These are phyloP conservation scores for Caradrina clavipalpis DNA, from an alignment of 2,888 invertebrate genomes.

Conservation along the genomic window DNA sequence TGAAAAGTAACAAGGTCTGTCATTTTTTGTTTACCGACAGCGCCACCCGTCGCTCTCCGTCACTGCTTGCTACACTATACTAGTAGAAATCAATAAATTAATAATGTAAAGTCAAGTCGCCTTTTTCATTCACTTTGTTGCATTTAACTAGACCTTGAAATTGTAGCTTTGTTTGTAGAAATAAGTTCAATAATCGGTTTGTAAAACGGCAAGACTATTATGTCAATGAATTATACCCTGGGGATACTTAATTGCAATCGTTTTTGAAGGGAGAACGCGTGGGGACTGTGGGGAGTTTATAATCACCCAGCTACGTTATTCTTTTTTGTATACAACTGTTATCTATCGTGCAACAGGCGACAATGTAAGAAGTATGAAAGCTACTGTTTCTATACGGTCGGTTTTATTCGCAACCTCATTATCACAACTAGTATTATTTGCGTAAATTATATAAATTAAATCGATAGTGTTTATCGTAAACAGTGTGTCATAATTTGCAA, in stretches of 20 bases:
- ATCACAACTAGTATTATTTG: conserved; percentile 39
- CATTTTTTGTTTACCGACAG: no score
- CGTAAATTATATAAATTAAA: conserved; percentile 47
- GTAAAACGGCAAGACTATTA: neutral
- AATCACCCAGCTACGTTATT: neutral
- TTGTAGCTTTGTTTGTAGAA: neutral
- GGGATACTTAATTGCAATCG: conserved; percentile 4
- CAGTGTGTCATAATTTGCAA: conserved; percentile 45
- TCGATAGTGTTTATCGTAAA: conserved; percentile 54
- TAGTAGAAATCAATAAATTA: neutral
- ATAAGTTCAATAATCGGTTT: neutral
- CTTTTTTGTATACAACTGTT: neutral
- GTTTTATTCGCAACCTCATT: conserved; percentile 23
- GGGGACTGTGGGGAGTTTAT: neutral
- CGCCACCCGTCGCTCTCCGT: no score
- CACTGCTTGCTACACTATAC: no score
- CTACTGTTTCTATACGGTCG: conserved; percentile 1
- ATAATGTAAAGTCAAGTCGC: neutral
- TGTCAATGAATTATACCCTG: neutral
- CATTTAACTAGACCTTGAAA: neutral
- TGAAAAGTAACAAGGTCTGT: no score
- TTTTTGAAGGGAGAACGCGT: conserved; percentile 2
- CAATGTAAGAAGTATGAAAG: neutral
- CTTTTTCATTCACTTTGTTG: neutral
- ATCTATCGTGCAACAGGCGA: conserved; percentile 5